Evolutionary conservation across 2,797 vertebrate genomes (phyloP).

Genomic region (Rhinoraja longicauda): DNA sequence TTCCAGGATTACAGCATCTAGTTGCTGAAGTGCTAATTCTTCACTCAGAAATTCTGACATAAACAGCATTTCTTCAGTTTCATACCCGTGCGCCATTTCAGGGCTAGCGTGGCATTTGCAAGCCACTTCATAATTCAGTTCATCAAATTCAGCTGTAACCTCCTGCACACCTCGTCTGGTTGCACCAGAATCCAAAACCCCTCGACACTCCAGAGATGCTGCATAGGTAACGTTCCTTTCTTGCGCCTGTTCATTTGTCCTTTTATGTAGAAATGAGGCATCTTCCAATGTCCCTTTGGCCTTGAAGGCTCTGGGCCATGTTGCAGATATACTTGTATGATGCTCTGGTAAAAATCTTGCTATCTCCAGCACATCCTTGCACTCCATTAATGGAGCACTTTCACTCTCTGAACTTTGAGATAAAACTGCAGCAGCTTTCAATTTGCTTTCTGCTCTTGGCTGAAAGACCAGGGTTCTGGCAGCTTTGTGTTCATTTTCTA

Average conservation of each 20-base stretch:
- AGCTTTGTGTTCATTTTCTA: slow-evolving; percentile 55
- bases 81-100: slow-evolving; percentile 35
- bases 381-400: slow-evolving; percentile 50
- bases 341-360: slow-evolving; percentile 48
- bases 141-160: slow-evolving; percentile 9
- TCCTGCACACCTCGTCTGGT: not conserved
- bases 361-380: slow-evolving; percentile 43
- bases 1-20: slow-evolving; percentile 29
- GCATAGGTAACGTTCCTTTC: slow-evolving; percentile 36
- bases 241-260: slow-evolving; percentile 54
- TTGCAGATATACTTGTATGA: slow-evolving; percentile 57
- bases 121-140: not conserved
- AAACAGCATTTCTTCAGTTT: slow-evolving; percentile 61
- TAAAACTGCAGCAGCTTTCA: not conserved
- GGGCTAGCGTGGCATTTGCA: not conserved
- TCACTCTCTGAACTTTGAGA: slow-evolving; percentile 50
- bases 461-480: slow-evolving; percentile 46
- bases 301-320: slow-evolving; percentile 62
- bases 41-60: slow-evolving; percentile 49
- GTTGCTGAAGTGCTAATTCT: not conserved
- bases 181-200: not conserved
- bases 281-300: slow-evolving; percentile 54
- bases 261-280: slow-evolving; percentile 54
- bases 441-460: not conserved
- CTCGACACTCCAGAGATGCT: not conserved